These are phyloP conservation scores for Goniozus legneri DNA, from an alignment of 1,140 invertebrate genomes.

Conservation along the genomic window DNA sequence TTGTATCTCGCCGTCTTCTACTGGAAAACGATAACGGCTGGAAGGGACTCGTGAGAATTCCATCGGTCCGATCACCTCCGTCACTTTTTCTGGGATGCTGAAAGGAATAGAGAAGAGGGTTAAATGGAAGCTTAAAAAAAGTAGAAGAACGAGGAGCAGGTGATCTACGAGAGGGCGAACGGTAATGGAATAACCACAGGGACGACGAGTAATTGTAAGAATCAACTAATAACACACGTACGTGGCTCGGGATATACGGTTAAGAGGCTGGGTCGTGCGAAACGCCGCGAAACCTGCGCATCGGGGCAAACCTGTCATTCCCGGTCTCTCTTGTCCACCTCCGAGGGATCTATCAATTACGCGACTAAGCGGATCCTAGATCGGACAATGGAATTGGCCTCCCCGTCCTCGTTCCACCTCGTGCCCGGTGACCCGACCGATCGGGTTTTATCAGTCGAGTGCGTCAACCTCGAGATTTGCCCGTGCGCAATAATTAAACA, in stretches of 20 bases:
- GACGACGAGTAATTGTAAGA: slow-evolving; percentile 43
- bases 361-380: slow-evolving; percentile 38
- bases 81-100: no score
- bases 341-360: slow-evolving; percentile 41
- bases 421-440: not conserved
- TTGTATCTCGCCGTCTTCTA: no score
- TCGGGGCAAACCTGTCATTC: slow-evolving; percentile 45
- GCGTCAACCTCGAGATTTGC: slow-evolving; percentile 21
- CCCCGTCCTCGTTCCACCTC: not conserved
- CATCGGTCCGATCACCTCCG: no score
- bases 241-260: no score
- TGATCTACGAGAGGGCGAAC: slow-evolving; percentile 33
- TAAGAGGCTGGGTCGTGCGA: slow-evolving; percentile 43
- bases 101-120: no score
- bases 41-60: no score
- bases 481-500: slow-evolving; percentile 20
- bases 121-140: slow-evolving; percentile 5
- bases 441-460: slow-evolving; percentile 13
- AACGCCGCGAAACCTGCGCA: slow-evolving; percentile 33
- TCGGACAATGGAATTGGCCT: slow-evolving; percentile 40
- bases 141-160: slow-evolving; percentile 20
- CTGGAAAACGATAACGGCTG: no score
- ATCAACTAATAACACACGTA: slow-evolving; percentile 46
- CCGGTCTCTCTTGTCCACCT: slow-evolving; percentile 31
- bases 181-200: slow-evolving; percentile 43